Evolutionary conservation across 2,888 invertebrate genomes (phyloP).

Genomic region (Cantharis lateralis): DNA sequence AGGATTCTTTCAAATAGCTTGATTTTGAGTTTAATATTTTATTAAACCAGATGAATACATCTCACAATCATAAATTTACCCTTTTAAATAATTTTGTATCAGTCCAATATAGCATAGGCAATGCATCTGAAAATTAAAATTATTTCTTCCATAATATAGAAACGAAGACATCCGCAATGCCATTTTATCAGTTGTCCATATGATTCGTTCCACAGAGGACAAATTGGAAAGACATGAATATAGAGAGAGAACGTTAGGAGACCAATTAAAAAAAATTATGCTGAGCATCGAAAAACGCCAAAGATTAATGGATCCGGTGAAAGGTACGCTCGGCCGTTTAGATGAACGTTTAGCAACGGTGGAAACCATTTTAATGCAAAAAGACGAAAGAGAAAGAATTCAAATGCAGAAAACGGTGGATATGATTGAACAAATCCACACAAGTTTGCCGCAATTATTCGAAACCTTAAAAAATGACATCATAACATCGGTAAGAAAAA

Average conservation of each 20-base stretch:
- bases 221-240: slow-evolving; percentile 85
- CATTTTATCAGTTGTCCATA: slow-evolving; percentile 78
- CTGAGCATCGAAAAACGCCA: slow-evolving; percentile 73
- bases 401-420: slow-evolving; percentile 68
- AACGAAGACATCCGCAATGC: slow-evolving; percentile 78
- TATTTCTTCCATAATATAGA: slow-evolving; percentile 51
- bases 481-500: slow-evolving; percentile 43
- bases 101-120: too few species aligned
- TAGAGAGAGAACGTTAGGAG: slow-evolving; percentile 78
- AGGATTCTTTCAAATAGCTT: neutral
- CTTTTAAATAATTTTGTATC: too few species aligned
- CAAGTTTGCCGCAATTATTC: slow-evolving; percentile 56
- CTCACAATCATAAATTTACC: too few species aligned
- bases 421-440: slow-evolving; percentile 60
- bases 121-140: neutral
- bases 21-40: neutral
- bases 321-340: slow-evolving; percentile 69
- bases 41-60: neutral
- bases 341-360: slow-evolving; percentile 78
- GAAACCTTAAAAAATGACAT: slow-evolving; percentile 56
- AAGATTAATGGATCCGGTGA: slow-evolving; percentile 70
- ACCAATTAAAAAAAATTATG: slow-evolving; percentile 76
- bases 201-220: slow-evolving; percentile 78
- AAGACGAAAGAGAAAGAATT: slow-evolving; percentile 68
- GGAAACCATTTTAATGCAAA: slow-evolving; percentile 76